Evolutionary conservation across 2,113 vertebrate genomes (phyloP).

Genomic region (Canis aureus): DNA sequence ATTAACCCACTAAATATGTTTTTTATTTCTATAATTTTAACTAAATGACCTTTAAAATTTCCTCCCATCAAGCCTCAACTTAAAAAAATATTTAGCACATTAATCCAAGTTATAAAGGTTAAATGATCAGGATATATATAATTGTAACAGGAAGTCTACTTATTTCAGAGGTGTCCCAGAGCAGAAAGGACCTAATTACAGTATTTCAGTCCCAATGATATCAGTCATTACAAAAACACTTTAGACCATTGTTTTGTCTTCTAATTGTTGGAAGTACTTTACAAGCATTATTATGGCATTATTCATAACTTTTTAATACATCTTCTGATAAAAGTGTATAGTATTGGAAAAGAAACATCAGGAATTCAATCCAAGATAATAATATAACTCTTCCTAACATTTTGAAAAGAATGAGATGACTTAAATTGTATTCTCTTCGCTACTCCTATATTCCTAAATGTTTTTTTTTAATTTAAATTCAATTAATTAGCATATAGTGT

Average conservation of each 20-base stretch:
- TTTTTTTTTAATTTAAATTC: not conserved
- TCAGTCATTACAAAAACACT: conserved; percentile 27
- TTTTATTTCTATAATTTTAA: conserved; percentile 55
- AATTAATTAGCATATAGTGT: not conserved
- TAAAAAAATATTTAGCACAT: not conserved
- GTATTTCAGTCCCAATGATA: conserved; percentile 47
- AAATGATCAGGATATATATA: not conserved
- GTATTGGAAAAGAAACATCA: not conserved
- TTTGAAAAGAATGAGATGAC: conserved; percentile 9
- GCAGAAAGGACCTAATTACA: conserved; percentile 21
- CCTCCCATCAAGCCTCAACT: not conserved
- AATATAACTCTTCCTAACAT: not conserved
- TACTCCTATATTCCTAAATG: conserved; percentile 23
- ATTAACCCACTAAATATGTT: not conserved
- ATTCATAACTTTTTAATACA: conserved; percentile 57
- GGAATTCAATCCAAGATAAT: conserved; percentile 13
- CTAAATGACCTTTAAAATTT: not conserved
- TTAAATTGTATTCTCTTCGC: not conserved
- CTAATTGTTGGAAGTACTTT: conserved; percentile 39
- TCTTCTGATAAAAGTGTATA: not conserved
- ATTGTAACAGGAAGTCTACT: conserved; percentile 35
- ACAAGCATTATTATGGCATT: conserved; percentile 35
- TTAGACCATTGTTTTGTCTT: conserved; percentile 49
- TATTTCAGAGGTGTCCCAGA: conserved; percentile 35
- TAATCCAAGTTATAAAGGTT: conserved; percentile 32